Evolutionary conservation across 2,888 invertebrate species (phyloP), one percentile per base, ranked within the genome.

Genomic region (Globia sparganii): DNA sequence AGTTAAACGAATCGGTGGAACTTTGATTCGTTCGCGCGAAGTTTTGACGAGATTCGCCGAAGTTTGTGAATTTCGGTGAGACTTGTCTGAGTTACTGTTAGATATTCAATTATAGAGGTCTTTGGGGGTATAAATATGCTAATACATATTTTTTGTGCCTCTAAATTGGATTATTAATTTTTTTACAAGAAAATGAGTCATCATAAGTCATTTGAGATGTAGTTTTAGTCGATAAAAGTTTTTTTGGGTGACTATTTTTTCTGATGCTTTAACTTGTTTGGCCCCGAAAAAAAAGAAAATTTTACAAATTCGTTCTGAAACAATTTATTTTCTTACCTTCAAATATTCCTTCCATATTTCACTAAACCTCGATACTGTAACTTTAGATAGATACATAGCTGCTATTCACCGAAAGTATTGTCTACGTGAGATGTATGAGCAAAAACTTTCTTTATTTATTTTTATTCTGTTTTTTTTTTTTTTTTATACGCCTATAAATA

Each of bases 1-100:
- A 87, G 86, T 86, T 86, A 86, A 89, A 89, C 87, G 87, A 91
- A 89, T 90, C 78, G 90, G 83, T 80, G 83, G 83, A 90, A 91
- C 88, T 91, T 88, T 88, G 87, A 91, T 89, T 90, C 83, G 87
- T 86, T 88, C 86, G 62, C 80, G 66, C 75, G 72, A 91, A 90
- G 86, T 91, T 90, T 78, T 86, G 88, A 88, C 89, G 89, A 90
- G 89, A 84, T 91, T 87, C 81, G 78, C 76, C 72, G 69, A 86
- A 91, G 81, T 91, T 91, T 86, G 53, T 49, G 77, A 84, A 85
- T 87, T 87, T 85, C 70, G 78, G 75, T 72, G 46, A 74, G 81
- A 83, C 76, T 87, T 79, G 61, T 34, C 34, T 25, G 69, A 73
- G 80, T 85, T 79, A 88, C 85, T 86, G 81, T 86, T 75, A 85